Evolutionary conservation across 2,888 invertebrate genomes (phyloP).

Genomic region (Hemistola chrysoprasaria): DNA sequence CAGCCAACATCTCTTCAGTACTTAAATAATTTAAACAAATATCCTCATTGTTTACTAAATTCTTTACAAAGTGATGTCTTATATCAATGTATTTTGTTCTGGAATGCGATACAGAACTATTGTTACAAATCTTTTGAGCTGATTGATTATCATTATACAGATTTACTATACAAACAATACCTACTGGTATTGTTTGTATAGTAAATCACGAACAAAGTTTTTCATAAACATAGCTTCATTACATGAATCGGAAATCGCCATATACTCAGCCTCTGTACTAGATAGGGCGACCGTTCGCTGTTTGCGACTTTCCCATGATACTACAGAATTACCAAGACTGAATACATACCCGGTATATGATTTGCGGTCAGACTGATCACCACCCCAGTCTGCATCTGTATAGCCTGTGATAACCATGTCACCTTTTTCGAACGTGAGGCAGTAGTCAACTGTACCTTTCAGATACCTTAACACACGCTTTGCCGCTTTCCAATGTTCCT

Average conservation of each 20-base stretch:
- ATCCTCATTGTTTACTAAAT: background rate
- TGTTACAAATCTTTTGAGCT: conserved; percentile 1
- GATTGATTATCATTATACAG: conserved; percentile 3
- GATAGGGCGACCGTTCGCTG: conserved; percentile 37
- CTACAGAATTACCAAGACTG: background rate
- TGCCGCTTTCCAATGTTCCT: conserved; percentile 27
- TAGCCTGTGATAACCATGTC: background rate
- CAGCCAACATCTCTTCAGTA: conserved; percentile 2
- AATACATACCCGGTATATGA: conserved; percentile 31
- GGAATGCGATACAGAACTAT: conserved; percentile 1
- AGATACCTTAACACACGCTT: conserved; percentile 29
- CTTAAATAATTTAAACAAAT: background rate
- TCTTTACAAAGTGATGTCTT: conserved; percentile 1
- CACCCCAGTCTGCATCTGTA: conserved; percentile 28
- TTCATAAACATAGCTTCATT: conserved; percentile 6
- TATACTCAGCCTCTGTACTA: conserved; percentile 31
- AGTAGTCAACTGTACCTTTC: conserved; percentile 23
- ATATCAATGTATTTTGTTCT: conserved; percentile 5
- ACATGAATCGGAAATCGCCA: conserved; percentile 9
- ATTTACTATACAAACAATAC: background rate
- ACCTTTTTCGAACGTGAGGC: conserved; percentile 11
- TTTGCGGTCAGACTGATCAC: conserved; percentile 13
- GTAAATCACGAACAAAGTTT: conserved; percentile 1
- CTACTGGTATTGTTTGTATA: background rate
- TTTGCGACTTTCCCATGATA: conserved; percentile 26